Conservation (phyloP, 2,888 invertebrate species). For the Trichopoda pennipes region DNA sequence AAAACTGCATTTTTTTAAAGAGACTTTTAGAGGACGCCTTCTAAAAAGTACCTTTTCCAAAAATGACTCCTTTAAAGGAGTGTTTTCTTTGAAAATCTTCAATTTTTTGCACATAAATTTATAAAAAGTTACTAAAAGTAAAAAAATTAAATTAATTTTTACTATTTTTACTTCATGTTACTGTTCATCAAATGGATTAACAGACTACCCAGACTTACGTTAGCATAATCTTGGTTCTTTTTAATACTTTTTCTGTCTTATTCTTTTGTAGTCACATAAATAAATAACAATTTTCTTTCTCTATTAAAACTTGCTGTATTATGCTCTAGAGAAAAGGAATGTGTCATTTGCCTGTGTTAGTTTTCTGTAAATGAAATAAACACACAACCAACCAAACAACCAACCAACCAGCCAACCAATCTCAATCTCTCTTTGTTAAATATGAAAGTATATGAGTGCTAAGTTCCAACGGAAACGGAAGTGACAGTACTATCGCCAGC, state of each 20-base stretch:
- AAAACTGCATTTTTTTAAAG: too few species aligned
- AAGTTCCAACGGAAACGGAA: constrained; percentile 65
- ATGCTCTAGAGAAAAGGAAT: constrained; percentile 45
- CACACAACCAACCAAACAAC: constrained; percentile 3
- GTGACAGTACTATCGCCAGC: constrained; percentile 64
- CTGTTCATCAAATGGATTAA: not conserved
- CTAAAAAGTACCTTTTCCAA: too few species aligned
- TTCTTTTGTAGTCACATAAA: not conserved
- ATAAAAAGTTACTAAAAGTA: too few species aligned
- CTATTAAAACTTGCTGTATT: not conserved
- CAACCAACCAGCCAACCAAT: too few species aligned
- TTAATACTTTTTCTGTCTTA: not conserved
- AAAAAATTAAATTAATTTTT: too few species aligned
- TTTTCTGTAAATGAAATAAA: too few species aligned
- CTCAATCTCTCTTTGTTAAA: constrained; percentile 26
- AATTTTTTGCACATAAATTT: too few species aligned
- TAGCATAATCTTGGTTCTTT: not conserved
- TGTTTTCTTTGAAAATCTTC: too few species aligned
- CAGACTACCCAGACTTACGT: not conserved
- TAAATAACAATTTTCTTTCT: too few species aligned
- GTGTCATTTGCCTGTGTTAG: constrained; percentile 51
- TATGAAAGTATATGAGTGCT: constrained; percentile 29
- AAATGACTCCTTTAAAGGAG: too few species aligned
- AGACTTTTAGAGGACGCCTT: too few species aligned
- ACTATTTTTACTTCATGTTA: too few species aligned